phyloP scores from a whole-genome alignment of 2,113 vertebrate genomes.

The Hydrochoerus hydrochaeris region DNA sequence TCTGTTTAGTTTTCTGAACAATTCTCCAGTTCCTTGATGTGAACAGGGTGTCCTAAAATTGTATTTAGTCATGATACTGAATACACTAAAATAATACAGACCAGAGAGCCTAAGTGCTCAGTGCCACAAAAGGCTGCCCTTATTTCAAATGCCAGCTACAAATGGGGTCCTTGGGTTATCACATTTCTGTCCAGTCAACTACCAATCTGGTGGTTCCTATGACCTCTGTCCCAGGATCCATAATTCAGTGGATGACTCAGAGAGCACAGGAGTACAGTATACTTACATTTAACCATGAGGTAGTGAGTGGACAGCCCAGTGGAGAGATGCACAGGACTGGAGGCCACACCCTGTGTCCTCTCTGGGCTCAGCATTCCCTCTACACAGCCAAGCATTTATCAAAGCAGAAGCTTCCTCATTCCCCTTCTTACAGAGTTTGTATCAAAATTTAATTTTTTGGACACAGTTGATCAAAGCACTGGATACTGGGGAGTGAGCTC shows the following conservation, averaged over 20 bases:
- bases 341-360: accelerated
- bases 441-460: background rate
- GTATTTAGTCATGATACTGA: background rate
- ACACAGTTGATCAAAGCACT: background rate
- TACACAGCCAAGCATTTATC: background rate
- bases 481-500: background rate
- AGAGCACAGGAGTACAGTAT: background rate
- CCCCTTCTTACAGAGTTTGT: background rate
- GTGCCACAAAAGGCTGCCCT: background rate
- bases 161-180: background rate
- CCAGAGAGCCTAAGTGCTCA: background rate
- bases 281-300: background rate
- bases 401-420: background rate
- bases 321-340: background rate
- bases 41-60: background rate
- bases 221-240: background rate
- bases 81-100: background rate
- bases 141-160: background rate
- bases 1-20: background rate
- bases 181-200: background rate
- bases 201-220: background rate
- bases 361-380: too few species aligned
- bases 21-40: background rate
- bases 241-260: background rate
- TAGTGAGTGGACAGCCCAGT: background rate